phyloP scores from a whole-genome alignment of 2,113 vertebrate species.

The Brachyhypopomus gauderio region DNA sequence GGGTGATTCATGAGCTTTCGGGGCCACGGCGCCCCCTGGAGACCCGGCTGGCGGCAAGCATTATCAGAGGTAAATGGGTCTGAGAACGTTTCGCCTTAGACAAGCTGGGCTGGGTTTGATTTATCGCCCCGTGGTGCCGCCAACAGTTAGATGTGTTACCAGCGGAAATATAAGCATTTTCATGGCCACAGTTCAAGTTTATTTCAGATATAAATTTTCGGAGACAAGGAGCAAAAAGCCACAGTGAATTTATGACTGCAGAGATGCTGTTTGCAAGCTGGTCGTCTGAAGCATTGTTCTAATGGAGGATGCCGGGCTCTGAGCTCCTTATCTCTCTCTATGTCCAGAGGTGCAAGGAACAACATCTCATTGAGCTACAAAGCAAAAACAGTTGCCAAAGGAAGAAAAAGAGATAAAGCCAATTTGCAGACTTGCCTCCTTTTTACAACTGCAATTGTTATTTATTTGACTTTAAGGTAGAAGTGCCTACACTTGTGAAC shows the following conservation, averaged over 20 bases:
- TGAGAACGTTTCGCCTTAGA: constrained; percentile 59
- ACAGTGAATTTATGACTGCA: constrained; percentile 58
- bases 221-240: constrained; percentile 61
- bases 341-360: constrained; percentile 34
- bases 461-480: constrained; percentile 13
- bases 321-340: constrained; percentile 42
- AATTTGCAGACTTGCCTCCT: neutral
- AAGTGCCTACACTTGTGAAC: constrained; percentile 22
- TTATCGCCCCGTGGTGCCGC: constrained; percentile 59
- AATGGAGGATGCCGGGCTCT: constrained; percentile 56
- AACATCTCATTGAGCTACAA: constrained; percentile 35
- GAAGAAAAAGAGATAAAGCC: constrained; percentile 5
- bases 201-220: constrained; percentile 67
- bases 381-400: constrained; percentile 11
- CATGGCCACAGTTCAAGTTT: constrained; percentile 72
- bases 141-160: constrained; percentile 63
- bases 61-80: constrained; percentile 69
- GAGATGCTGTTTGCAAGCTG: constrained; percentile 60
- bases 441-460: neutral
- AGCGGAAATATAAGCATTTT: constrained; percentile 67
- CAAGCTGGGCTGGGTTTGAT: constrained; percentile 57
- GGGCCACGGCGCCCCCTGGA: constrained; percentile 44
- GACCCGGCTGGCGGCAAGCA: constrained; percentile 55
- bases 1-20: constrained; percentile 64
- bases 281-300: constrained; percentile 60